Evolutionary conservation across 2,888 invertebrate genomes (phyloP).

Genomic region (Ophion costatus): DNA sequence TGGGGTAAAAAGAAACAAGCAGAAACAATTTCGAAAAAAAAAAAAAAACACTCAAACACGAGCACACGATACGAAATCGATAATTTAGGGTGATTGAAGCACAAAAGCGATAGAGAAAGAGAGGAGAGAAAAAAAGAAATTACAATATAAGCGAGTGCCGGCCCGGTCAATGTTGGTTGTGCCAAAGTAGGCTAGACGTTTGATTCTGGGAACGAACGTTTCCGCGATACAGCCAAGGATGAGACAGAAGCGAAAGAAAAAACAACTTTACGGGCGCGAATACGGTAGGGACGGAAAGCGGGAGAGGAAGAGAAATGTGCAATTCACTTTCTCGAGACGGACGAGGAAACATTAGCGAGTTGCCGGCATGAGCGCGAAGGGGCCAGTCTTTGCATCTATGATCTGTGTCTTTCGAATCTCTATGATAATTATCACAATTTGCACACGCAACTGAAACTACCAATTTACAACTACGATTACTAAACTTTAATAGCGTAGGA

Average conservation of each 20-base stretch:
- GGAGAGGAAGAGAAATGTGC: neutral
- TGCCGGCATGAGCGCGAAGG: constrained; percentile 83
- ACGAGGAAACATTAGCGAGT: constrained; percentile 70
- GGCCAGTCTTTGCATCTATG: constrained; percentile 83
- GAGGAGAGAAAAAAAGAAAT: constrained; percentile 65
- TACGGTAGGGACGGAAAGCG: neutral
- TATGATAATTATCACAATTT: constrained; percentile 71
- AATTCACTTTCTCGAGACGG: constrained; percentile 9
- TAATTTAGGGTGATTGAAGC: constrained; percentile 50
- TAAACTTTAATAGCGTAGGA: constrained; percentile 47
- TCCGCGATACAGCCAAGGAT: constrained; percentile 30
- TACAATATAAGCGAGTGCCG: constrained; percentile 81
- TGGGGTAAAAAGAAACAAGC: constrained; percentile 6
- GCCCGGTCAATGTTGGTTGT: constrained; percentile 79
- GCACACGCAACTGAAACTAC: constrained; percentile 64
- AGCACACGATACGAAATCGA: constrained; percentile 22
- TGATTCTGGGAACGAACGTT: constrained; percentile 59
- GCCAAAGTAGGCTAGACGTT: constrained; percentile 82
- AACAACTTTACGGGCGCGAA: constrained; percentile 6
- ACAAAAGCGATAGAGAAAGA: constrained; percentile 61
- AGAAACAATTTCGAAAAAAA: constrained; percentile 22
- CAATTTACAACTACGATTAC: constrained; percentile 59
- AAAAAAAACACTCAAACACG: neutral
- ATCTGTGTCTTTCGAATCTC: constrained; percentile 82
- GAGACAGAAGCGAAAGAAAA: constrained; percentile 16